Evolutionary conservation across 2,113 vertebrate species (phyloP).

Genomic region (Lamprotornis superbus): DNA sequence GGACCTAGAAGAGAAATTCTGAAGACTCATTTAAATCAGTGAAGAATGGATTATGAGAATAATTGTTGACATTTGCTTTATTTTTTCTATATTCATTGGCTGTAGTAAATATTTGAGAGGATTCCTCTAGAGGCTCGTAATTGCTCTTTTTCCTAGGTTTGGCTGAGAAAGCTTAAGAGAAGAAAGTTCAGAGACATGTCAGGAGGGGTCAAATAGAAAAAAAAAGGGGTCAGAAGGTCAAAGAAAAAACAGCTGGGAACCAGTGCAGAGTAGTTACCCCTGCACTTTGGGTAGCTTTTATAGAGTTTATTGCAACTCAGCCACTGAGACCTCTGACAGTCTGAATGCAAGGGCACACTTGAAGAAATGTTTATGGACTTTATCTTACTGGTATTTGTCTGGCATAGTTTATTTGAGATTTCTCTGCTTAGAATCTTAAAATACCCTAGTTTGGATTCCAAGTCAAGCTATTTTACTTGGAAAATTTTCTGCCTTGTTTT

Average conservation of each 20-base stretch:
- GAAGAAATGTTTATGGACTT: not conserved
- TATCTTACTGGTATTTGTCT: not conserved
- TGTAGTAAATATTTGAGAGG: not conserved
- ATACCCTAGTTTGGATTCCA: not conserved
- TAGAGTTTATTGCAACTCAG: not conserved
- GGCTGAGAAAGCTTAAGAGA: not conserved
- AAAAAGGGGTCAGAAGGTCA: not conserved
- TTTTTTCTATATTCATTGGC: not conserved
- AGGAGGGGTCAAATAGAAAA: not conserved
- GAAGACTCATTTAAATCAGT: not conserved
- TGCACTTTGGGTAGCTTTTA: not conserved
- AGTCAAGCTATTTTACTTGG: not conserved
- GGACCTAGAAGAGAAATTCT: not conserved
- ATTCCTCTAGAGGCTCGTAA: rapidly evolving
- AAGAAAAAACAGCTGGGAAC: not conserved
- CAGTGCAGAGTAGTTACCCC: not conserved
- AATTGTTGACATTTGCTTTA: not conserved
- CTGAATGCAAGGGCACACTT: not conserved
- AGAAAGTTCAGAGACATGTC: not conserved
- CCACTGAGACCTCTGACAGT: not conserved
- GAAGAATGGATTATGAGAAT: not conserved
- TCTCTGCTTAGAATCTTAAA: not conserved
- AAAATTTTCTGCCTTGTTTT: not conserved
- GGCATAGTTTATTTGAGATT: not conserved
- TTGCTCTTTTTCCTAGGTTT: not conserved